Evolutionary conservation across 2,113 vertebrate species (phyloP), one percentile per base, ranked within the genome.

Genomic region (Hyla sarda): DNA sequence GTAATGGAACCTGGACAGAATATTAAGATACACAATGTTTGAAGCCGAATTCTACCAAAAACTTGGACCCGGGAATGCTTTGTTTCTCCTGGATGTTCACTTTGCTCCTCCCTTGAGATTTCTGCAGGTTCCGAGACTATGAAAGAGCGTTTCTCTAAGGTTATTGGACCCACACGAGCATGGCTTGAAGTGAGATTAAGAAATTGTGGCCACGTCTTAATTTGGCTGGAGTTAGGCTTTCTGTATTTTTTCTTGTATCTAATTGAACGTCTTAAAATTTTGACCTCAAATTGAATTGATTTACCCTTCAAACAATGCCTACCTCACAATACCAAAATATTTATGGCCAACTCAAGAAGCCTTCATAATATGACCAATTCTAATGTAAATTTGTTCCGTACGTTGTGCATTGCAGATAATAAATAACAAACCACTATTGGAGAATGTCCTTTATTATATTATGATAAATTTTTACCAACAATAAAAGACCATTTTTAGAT

Each of bases 361-460:
- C 19, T 34, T 37, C 32, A 41, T 60, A 41, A 16, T 41, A 60
- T 60, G 30, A 56, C 28, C 76, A 1, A 30, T 1, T n/a, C 5
- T 25, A 10, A 41, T 23, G 7, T 32, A 50, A 32, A 30, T 52
- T 71, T 52, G 45, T 23, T 17, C 56, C 52, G 19, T 37, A 23
- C 25, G 2, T 48, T 28, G n/a, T 19, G 67, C 67, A 21, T 41
- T 71, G 60, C 17, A 67, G 65, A 71, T 50, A 21, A 69, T 69
- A 82, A 32, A 82, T 82, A 82, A 60, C 13, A 47, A 47, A 62
- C 2, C 25, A 62, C 37, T 23, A 67, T 13, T 74, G n/a, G 5
- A 41, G n/a, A 48, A 32, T 52, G 54, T 65, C 58, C 73, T 84
- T 84, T 76, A 47, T 45, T 76, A 62, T 84, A 84, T 13, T 28